Evolutionary conservation across 1,140 invertebrate species (phyloP).

Genomic region (Hyphantria cunea): DNA sequence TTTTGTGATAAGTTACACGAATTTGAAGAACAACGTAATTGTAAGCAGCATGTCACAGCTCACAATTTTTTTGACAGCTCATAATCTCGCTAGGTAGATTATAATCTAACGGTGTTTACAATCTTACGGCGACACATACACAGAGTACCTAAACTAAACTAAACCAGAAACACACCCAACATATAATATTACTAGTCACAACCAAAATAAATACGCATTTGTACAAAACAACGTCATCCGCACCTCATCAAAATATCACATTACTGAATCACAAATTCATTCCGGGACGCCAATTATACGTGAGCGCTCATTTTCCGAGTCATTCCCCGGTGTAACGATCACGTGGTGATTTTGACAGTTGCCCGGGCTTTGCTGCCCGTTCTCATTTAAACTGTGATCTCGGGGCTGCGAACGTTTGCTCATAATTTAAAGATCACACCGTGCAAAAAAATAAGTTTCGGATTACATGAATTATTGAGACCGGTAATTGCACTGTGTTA

Average conservation of each 20-base stretch:
- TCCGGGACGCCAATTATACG: slow-evolving; percentile 72
- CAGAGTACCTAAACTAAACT: too few relatives aligned
- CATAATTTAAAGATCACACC: too few relatives aligned
- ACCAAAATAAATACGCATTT: slow-evolving; percentile 11
- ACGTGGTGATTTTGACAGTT: slow-evolving; percentile 79
- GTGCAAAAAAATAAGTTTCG: too few relatives aligned
- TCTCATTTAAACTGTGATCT: slow-evolving; percentile 12
- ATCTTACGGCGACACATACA: too few relatives aligned
- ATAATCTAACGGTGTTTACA: too few relatives aligned
- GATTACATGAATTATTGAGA: too few relatives aligned
- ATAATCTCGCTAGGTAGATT: too few relatives aligned
- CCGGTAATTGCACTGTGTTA: too few relatives aligned
- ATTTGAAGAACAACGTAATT: too few relatives aligned
- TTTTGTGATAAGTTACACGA: too few relatives aligned
- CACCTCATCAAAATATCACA: slow-evolving; percentile 76
- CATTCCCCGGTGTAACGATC: slow-evolving; percentile 77
- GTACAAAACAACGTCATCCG: slow-evolving; percentile 46
- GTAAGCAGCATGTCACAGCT: too few relatives aligned
- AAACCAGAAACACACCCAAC: not conserved
- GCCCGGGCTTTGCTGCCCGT: slow-evolving; percentile 29
- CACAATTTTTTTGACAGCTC: too few relatives aligned
- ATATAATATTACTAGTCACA: not conserved
- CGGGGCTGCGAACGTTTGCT: slow-evolving; percentile 1
- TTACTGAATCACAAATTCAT: slow-evolving; percentile 76
- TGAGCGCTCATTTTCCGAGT: slow-evolving; percentile 73